Percentiles rank a stretch among this genome's conserved stretches.
Evolutionary conservation across 1,140 invertebrate genomes (phyloP).

Genomic region (Pygmarrhopalites habei): DNA sequence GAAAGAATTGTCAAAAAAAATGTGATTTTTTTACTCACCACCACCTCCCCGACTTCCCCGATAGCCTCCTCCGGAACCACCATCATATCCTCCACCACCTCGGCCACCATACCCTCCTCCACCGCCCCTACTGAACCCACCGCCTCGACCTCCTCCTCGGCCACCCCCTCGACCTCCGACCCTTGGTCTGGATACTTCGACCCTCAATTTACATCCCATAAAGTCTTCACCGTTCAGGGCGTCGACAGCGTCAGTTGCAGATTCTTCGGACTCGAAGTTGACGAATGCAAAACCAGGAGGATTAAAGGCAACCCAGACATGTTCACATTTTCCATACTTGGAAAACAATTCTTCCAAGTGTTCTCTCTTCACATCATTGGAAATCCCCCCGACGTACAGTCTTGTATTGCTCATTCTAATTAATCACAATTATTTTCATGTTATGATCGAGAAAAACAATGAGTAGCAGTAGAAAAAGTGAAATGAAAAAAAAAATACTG

Average conservation of each 20-base stretch:
- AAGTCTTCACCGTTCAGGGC: slow-evolving; percentile 71
- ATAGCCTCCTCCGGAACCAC: slow-evolving; percentile 45
- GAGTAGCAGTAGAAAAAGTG: too few species aligned
- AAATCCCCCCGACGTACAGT: slow-evolving; percentile 76
- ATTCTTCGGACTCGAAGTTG: slow-evolving; percentile 90
- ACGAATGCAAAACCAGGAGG: slow-evolving; percentile 97
- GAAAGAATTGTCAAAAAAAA: neutral
- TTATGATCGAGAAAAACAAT: too few species aligned
- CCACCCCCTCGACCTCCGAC: slow-evolving; percentile 50
- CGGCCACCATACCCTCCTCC: slow-evolving; percentile 47
- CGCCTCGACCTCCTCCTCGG: slow-evolving; percentile 44
- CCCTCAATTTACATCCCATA: slow-evolving; percentile 64
- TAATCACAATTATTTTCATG: too few species aligned
- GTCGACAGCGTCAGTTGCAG: slow-evolving; percentile 88
- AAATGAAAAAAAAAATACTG: too few species aligned
- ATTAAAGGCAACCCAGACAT: slow-evolving; percentile 93
- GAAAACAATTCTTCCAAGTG: slow-evolving; percentile 76
- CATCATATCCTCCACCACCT: slow-evolving; percentile 21
- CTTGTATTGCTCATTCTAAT: slow-evolving; percentile 50
- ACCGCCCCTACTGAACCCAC: slow-evolving; percentile 42
- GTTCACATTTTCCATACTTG: slow-evolving; percentile 81
- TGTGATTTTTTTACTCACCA: neutral
- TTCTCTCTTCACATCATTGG: slow-evolving; percentile 76
- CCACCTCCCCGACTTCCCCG: slow-evolving; percentile 28
- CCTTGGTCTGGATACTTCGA: slow-evolving; percentile 69